Percentiles rank a stretch among this genome's conserved stretches.
phyloP scores from a whole-genome alignment of 2,888 invertebrate genomes.

The Microdon myrmicae region DNA sequence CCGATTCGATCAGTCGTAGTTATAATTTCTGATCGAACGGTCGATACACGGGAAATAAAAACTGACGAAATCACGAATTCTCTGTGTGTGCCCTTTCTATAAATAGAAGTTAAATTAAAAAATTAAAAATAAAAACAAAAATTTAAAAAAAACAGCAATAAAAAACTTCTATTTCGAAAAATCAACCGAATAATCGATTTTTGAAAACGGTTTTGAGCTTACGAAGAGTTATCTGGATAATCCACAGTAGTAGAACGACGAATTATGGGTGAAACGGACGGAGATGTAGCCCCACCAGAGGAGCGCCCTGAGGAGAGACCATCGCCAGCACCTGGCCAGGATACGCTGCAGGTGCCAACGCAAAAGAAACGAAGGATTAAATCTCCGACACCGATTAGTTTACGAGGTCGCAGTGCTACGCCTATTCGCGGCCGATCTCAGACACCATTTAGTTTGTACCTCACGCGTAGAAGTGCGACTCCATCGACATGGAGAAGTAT shows the following conservation, averaged over 20 bases:
- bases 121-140: too few species aligned
- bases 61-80: slow-evolving; percentile 36
- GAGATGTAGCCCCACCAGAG: slow-evolving; percentile 60
- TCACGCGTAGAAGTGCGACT: slow-evolving; percentile 65
- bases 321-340: slow-evolving; percentile 59
- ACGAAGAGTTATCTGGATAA: slow-evolving; percentile 55
- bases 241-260: slow-evolving; percentile 55
- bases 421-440: slow-evolving; percentile 66
- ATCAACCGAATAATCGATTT: slow-evolving; percentile 38
- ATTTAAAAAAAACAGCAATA: too few species aligned
- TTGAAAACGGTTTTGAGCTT: slow-evolving; percentile 49
- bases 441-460: slow-evolving; percentile 64
- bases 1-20: slow-evolving; percentile 64
- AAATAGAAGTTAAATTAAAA: slow-evolving; percentile 37
- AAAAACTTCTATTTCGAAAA: slow-evolving; percentile 25
- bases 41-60: slow-evolving; percentile 58
- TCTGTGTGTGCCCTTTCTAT: slow-evolving; percentile 37
- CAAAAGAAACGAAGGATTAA: slow-evolving; percentile 64
- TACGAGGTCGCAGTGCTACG: slow-evolving; percentile 66
- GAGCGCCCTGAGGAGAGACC: slow-evolving; percentile 60
- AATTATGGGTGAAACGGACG: slow-evolving; percentile 64
- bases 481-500: slow-evolving; percentile 67
- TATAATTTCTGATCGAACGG: slow-evolving; percentile 66
- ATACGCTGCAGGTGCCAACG: slow-evolving; percentile 62
- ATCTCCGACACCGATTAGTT: slow-evolving; percentile 64